Conservation (phyloP, 2,888 invertebrate species). For the Ephialtes manifestator region DNA sequence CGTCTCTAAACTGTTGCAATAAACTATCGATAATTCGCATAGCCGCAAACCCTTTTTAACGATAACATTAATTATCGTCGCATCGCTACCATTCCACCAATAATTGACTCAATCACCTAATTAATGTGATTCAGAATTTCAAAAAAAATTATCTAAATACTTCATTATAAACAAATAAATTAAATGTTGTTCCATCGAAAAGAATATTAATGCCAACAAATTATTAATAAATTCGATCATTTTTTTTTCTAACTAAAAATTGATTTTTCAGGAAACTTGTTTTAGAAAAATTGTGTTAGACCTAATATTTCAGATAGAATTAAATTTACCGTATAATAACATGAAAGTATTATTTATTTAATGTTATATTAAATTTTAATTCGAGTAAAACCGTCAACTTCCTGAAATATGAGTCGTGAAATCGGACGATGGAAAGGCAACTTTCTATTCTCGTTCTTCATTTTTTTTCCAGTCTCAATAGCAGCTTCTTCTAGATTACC, state of each 20-base stretch:
- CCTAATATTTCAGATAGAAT: no score
- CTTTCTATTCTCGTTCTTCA: conserved; percentile 53
- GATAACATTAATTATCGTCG: conserved; percentile 44
- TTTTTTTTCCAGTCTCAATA: conserved; percentile 16
- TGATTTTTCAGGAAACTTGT: no score
- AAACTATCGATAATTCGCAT: conserved; percentile 13
- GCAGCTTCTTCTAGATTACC: conserved; percentile 40
- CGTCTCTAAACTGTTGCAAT: conserved; percentile 20
- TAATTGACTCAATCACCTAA: neutral
- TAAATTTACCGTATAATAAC: no score
- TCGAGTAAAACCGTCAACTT: conserved; percentile 55
- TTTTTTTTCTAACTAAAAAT: no score
- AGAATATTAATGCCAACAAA: no score
- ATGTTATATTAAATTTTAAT: neutral
- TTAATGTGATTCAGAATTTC: no score
- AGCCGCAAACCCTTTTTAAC: neutral
- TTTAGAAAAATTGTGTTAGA: no score
- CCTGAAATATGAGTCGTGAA: conserved; percentile 56
- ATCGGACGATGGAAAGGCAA: conserved; percentile 27
- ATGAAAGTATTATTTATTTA: no score
- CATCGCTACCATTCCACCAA: conserved; percentile 19
- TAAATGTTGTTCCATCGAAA: no score
- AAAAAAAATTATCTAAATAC: no score
- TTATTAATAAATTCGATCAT: no score
- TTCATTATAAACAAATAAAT: no score